A percentile compares a stretch with the other conserved stretches of the same genome.
Conservation (phyloP, 2,888 invertebrate genomes). For the Adelphocoris suturalis region DNA sequence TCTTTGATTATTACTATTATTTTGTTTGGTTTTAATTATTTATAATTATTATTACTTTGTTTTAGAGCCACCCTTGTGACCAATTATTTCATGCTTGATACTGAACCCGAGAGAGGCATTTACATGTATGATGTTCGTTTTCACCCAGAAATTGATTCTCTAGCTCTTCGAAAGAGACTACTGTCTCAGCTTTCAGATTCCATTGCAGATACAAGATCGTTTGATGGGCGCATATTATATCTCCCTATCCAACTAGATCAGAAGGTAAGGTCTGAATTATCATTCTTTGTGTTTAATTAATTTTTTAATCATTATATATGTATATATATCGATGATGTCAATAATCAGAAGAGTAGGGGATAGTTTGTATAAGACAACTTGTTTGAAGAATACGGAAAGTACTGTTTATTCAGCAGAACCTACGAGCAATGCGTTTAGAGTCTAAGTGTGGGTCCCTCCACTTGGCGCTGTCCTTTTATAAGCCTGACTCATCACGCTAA, state of each 20-base stretch:
- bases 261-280: constrained; percentile 8
- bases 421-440: too few relatives aligned
- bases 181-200: constrained; percentile 82
- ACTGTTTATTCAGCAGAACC: too few relatives aligned
- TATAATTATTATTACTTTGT: too few relatives aligned
- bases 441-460: too few relatives aligned
- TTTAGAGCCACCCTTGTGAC: constrained; percentile 39
- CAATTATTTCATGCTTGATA: constrained; percentile 87
- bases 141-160: constrained; percentile 87
- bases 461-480: too few relatives aligned
- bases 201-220: constrained; percentile 84
- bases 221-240: constrained; percentile 88
- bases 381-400: too few relatives aligned
- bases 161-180: constrained; percentile 82
- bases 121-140: constrained; percentile 91
- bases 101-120: constrained; percentile 85
- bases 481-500: too few relatives aligned
- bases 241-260: constrained; percentile 81
- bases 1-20: not conserved
- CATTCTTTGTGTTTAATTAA: too few relatives aligned
- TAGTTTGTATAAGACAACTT: too few relatives aligned
- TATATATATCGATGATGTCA: too few relatives aligned
- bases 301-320: too few relatives aligned
- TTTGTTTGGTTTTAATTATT: not conserved
- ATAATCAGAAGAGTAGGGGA: too few relatives aligned